Percentiles rank a stretch among this genome's conserved stretches.
phyloP scores from a whole-genome alignment of 1,140 invertebrate species.

The Anoplolepis gracilipes region DNA sequence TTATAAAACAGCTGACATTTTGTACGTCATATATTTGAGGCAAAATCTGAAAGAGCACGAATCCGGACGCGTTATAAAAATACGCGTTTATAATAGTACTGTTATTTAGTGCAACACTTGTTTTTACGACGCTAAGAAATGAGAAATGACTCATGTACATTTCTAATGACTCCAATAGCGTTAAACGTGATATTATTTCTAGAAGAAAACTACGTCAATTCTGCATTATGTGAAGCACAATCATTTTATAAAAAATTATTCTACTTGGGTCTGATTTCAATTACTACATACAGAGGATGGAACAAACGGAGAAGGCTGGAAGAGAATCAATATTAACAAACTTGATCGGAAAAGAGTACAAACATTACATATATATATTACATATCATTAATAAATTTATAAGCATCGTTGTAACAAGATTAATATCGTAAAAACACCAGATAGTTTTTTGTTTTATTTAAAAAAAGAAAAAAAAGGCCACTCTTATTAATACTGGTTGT shows the following conservation, averaged over 20 bases:
- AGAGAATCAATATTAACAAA: conserved; percentile 14
- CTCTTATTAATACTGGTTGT: conserved; percentile 77
- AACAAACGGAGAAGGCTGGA: neutral
- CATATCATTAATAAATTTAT: conserved; percentile 73
- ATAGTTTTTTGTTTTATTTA: conserved; percentile 35
- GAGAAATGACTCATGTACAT: neutral
- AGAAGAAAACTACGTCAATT: conserved; percentile 7
- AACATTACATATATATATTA: conserved; percentile 74
- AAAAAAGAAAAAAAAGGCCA: conserved; percentile 65
- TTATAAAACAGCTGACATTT: conserved; percentile 49
- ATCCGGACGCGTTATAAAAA: conserved; percentile 14
- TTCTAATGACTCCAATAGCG: neutral
- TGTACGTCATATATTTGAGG: conserved; percentile 6
- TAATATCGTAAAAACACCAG: conserved; percentile 60
- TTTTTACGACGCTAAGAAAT: neutral
- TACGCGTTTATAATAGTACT: neutral
- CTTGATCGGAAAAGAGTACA: conserved; percentile 63
- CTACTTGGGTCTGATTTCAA: neutral
- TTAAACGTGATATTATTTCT: neutral
- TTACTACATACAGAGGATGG: neutral
- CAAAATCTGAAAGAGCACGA: neutral
- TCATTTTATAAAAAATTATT: conserved; percentile 5
- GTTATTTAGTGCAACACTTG: neutral
- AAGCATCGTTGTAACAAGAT: conserved; percentile 67
- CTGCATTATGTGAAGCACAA: neutral